Evolutionary conservation across 2,113 vertebrate genomes (phyloP), one percentile per base, ranked within the genome.

Genomic region (Zosterops borbonicus): DNA sequence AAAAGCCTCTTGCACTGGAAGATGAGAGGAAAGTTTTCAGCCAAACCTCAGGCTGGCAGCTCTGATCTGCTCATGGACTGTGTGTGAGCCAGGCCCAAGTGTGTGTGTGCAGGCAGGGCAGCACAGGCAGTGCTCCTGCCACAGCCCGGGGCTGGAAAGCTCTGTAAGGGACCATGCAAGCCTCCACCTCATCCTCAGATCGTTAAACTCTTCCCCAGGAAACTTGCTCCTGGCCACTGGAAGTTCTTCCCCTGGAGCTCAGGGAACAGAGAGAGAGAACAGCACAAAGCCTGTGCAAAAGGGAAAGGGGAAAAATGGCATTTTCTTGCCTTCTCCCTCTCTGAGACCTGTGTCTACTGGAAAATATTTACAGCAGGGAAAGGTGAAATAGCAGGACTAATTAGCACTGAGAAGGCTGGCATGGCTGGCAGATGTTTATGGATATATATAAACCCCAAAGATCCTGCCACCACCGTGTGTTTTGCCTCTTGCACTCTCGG

Each of bases 341-440:
- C 60, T 1, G 44, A 93, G 68, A 78, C 17, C 68, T 41, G 29
- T 46, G 52, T 75, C 90, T 93, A 29, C 60, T 67, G 62, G 65
- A 58, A 89, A 89, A 76, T 84, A 84, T 63, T 92, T 73, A 88
- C 82, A 94, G 84, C 90, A 77, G 67, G 71, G 78, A 28, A 80
- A 93, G 95, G 95, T 95, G 94, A 94, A 93, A 31, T 60, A 75
- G 73, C 83, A 92, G 85, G 76, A 78, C 50, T 90, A 90, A 96
- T 96, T 93, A 96, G 85, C 80, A 68, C 37, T 1, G 69, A 60
- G 65, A 67, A 78, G 89, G 93, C 76, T 87, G 85, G 76, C 29
- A 39, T n/a, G 44, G 83, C 64, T 75, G 91, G 79, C 92, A 96
- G 83, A 63, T 92, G 88, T 92, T 93, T 83, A 59, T 52, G 80